These are phyloP conservation scores for Megaptera novaeangliae DNA, from an alignment of 2,113 vertebrate genomes.

Conservation along the genomic window DNA sequence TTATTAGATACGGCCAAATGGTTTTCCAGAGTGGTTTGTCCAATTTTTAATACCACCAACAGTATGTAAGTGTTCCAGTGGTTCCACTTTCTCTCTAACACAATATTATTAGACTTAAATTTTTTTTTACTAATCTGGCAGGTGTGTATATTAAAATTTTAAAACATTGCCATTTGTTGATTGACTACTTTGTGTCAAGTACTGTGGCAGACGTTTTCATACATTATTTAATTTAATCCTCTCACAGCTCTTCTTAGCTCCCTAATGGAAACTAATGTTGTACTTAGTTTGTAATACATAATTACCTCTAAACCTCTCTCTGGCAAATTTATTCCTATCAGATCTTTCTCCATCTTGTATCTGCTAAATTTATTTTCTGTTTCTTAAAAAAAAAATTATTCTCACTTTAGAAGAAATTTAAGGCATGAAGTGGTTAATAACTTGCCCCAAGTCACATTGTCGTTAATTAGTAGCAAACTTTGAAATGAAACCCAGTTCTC, in stretches of 20 bases:
- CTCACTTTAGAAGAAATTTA: neutral
- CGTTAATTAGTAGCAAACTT: neutral
- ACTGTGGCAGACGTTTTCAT: neutral
- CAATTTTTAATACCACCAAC: neutral
- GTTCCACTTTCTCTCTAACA: neutral
- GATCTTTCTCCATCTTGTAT: neutral
- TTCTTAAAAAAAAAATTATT: neutral
- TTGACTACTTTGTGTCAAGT: neutral
- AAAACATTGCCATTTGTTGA: neutral
- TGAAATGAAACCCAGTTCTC: slow-evolving; percentile 15
- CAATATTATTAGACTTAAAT: neutral
- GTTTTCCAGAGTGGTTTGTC: slow-evolving; percentile 2
- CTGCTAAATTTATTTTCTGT: neutral
- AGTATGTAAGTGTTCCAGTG: neutral
- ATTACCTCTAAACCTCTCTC: neutral
- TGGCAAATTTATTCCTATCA: neutral
- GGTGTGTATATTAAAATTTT: neutral
- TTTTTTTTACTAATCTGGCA: neutral
- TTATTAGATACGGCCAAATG: neutral
- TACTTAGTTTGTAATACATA: neutral
- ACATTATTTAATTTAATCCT: slow-evolving; percentile 16
- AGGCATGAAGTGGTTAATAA: neutral
- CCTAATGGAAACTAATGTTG: neutral
- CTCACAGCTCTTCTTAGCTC: neutral
- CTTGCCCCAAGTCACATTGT: neutral